Evolutionary conservation across 2,113 vertebrate genomes (phyloP).

Genomic region (Craseonycteris thonglongyai): DNA sequence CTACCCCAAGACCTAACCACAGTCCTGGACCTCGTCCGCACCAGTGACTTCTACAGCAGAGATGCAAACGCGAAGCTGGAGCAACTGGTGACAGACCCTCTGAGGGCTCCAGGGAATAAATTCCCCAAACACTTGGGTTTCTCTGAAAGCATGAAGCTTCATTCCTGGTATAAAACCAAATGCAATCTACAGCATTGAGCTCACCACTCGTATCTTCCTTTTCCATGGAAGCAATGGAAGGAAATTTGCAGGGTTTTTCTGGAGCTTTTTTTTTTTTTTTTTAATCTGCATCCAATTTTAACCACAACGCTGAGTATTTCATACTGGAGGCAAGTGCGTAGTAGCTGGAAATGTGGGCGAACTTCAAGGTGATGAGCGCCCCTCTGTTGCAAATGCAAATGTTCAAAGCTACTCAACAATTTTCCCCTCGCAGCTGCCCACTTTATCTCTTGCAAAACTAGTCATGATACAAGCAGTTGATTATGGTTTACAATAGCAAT

Average conservation of each 20-base stretch:
- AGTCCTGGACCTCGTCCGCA: not conserved
- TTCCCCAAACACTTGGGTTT: constrained; percentile 41
- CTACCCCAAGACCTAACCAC: constrained; percentile 4
- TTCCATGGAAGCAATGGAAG: constrained; percentile 36
- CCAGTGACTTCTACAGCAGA: not conserved
- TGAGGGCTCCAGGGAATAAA: constrained; percentile 30
- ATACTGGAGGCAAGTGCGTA: not conserved
- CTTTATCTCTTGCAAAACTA: constrained; percentile 76
- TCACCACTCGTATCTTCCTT: constrained; percentile 39
- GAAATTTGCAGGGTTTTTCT: constrained; percentile 11
- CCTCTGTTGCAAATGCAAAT: constrained; percentile 50
- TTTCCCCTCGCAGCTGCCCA: constrained; percentile 70
- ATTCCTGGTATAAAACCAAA: constrained; percentile 59
- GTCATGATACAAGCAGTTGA: constrained; percentile 79
- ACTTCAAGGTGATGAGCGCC: constrained; percentile 65
- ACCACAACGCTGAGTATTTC: constrained; percentile 3
- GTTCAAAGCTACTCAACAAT: constrained; percentile 61
- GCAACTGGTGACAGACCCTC: constrained; percentile 14
- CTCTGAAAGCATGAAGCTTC: constrained; percentile 36
- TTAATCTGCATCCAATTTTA: constrained; percentile 24
- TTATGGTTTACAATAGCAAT: constrained; percentile 82
- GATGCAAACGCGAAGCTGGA: too few species aligned
- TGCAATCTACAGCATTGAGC: constrained; percentile 41
- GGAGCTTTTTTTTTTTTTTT: constrained; percentile 38
- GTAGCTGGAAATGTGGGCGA: constrained; percentile 31